Evolutionary conservation across 2,888 invertebrate species (phyloP), one percentile per base, ranked within the genome.

Genomic region (Heliconius ethilla): DNA sequence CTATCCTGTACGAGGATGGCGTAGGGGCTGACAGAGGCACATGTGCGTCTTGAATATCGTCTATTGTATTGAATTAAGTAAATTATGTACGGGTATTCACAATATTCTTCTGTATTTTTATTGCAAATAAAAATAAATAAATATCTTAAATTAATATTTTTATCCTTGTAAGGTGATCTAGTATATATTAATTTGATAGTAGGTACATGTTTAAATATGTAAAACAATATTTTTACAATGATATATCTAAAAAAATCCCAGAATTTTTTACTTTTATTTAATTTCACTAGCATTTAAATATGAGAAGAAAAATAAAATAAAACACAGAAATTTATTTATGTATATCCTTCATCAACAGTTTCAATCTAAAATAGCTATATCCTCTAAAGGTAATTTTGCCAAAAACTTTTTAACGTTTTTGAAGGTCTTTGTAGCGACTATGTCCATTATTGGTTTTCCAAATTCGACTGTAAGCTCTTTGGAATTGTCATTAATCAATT

Each of bases 401-500:
- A 93, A 86, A 83, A 85, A 92, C 3, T 29, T 82, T 0, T 69
- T 82, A 0, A 91, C 67, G n/a, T 87, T 89, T 63, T 88, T 87
- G 75, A 84, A 91, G 0, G 91, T 66, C 29, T 83, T 87, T 69
- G 88, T 89, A 0, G 89, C 86, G 0, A 87, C 85, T 0, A 80
- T 83, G 1, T 90, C 87, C 78, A 92, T 81, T 37, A 93, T 79
- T 0, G 93, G 93, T 69, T 80, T 85, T 45, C 92, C 93, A 40
- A 93, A 93, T 78, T 93, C 91, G 0, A 62, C 3, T 0, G 89
- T 86, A 3, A 93, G 84, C 75, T 89, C 85, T 63, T 90, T 88
- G 92, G 92, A 93, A 75, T 93, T 93, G 0, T 90, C 87, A 76
- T 93, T 93, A 59, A 93, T 79, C 81, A 92, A 91, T 0, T 59